These are phyloP conservation scores for Pseudomyrmex concolor DNA, from an alignment of 1,140 invertebrate genomes.

Conservation along the genomic window DNA sequence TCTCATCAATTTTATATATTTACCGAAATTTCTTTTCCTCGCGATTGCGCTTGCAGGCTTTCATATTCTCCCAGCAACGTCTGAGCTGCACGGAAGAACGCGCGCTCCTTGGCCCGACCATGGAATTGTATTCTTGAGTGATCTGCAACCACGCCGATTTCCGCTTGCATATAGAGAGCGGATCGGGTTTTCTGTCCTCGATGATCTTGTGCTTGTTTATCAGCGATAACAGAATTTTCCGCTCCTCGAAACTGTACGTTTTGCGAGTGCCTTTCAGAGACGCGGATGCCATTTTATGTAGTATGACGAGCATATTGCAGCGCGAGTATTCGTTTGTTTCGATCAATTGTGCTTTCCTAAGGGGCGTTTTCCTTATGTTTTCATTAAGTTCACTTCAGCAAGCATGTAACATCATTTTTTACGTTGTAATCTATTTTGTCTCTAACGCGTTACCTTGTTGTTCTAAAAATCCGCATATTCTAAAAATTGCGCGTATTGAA, in stretches of 20 bases:
- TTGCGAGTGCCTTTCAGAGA: conserved; percentile 74
- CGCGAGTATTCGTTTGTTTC: conserved; percentile 42
- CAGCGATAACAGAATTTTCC: conserved; percentile 73
- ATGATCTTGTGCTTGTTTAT: conserved; percentile 74
- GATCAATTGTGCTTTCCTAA: neutral
- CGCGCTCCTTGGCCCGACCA: conserved; percentile 67
- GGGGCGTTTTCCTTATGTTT: conserved; percentile 5
- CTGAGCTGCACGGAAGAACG: conserved; percentile 72
- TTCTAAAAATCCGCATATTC: too few species aligned
- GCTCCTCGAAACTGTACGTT: conserved; percentile 77
- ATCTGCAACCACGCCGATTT: conserved; percentile 75
- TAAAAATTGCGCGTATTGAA: too few species aligned
- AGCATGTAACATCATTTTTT: too few species aligned
- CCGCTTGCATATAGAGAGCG: conserved; percentile 70
- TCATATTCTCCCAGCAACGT: conserved; percentile 79
- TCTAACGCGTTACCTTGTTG: too few species aligned
- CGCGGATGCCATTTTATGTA: conserved; percentile 72
- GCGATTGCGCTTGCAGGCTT: conserved; percentile 74
- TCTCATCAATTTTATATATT: conserved; percentile 5
- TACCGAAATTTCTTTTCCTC: conserved; percentile 70
- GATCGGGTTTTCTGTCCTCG: conserved; percentile 70
- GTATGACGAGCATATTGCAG: neutral
- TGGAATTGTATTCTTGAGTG: conserved; percentile 73
- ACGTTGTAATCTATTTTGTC: too few species aligned
- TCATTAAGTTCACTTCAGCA: conserved; percentile 33